phyloP scores from a whole-genome alignment of 1,140 invertebrate genomes.

The Panagrolaimus sp. region DNA sequence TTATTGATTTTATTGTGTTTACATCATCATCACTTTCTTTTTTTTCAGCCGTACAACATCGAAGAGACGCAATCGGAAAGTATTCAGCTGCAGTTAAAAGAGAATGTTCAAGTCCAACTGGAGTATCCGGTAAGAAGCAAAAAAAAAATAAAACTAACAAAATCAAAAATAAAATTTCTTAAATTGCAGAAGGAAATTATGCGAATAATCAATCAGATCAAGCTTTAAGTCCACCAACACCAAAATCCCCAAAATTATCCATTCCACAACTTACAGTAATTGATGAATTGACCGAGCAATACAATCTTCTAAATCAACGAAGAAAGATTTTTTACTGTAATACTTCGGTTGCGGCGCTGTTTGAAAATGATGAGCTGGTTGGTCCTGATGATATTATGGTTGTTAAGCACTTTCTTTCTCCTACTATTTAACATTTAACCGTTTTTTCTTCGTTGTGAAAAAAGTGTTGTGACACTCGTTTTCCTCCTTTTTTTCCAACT shows the following conservation, averaged over 20 bases:
- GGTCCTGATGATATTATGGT: too few species aligned
- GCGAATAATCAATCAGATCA: not conserved
- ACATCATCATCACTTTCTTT: conserved; percentile 18
- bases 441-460: not conserved
- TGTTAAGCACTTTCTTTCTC: not conserved
- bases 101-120: not conserved
- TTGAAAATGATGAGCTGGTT: conserved; percentile 30
- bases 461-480: not conserved
- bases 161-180: not conserved
- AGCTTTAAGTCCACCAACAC: not conserved
- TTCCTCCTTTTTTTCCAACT: not conserved
- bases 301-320: conserved; percentile 30
- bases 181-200: not conserved
- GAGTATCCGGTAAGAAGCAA: too few species aligned
- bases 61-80: conserved; percentile 49
- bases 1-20: conserved; percentile 2
- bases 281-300: conserved; percentile 30
- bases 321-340: conserved; percentile 43
- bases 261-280: conserved; percentile 17
- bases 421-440: not conserved
- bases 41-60: conserved; percentile 45
- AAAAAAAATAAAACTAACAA: too few species aligned
- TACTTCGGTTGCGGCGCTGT: conserved; percentile 15
- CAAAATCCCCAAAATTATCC: conserved; percentile 15
- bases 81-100: conserved; percentile 30